These are phyloP conservation scores for Procavia capensis DNA, from an alignment of 2,113 vertebrate genomes.

Conservation along the genomic window DNA sequence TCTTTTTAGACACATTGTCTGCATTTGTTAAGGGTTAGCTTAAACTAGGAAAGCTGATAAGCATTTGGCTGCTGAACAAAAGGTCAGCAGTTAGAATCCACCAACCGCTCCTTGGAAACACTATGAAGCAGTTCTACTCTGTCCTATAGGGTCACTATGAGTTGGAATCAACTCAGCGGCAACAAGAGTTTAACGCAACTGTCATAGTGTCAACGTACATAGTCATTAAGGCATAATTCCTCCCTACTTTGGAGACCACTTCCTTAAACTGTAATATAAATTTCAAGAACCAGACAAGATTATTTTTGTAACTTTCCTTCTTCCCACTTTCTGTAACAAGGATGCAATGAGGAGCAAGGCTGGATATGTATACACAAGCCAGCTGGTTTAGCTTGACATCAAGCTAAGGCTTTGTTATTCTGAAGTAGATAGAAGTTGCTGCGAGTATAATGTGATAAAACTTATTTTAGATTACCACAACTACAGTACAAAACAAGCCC, in stretches of 20 bases:
- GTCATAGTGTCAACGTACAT: not conserved
- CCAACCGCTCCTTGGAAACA: too few relatives aligned
- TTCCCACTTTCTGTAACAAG: not conserved
- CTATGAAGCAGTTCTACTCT: too few relatives aligned
- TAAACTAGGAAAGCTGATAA: not conserved
- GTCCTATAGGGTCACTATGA: too few relatives aligned
- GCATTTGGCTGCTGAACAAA: too few relatives aligned
- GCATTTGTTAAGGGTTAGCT: not conserved
- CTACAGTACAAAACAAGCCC: too few relatives aligned
- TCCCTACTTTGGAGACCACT: not conserved
- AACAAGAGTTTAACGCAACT: not conserved
- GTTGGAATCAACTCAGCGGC: too few relatives aligned
- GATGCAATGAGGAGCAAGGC: not conserved
- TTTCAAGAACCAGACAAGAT: not conserved
- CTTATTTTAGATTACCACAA: not conserved
- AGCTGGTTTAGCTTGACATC: not conserved
- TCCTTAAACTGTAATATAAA: not conserved
- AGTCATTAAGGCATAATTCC: not conserved
- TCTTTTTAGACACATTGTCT: not conserved
- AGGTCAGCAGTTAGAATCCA: too few relatives aligned
- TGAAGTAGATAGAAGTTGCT: not conserved
- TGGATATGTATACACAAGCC: not conserved
- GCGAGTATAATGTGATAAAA: not conserved
- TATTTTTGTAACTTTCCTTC: not conserved
- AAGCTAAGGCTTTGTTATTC: not conserved